Base-by-base conservation (phyloP, 92 coral and sea anemone genomes). In the Porites rus region DNA sequence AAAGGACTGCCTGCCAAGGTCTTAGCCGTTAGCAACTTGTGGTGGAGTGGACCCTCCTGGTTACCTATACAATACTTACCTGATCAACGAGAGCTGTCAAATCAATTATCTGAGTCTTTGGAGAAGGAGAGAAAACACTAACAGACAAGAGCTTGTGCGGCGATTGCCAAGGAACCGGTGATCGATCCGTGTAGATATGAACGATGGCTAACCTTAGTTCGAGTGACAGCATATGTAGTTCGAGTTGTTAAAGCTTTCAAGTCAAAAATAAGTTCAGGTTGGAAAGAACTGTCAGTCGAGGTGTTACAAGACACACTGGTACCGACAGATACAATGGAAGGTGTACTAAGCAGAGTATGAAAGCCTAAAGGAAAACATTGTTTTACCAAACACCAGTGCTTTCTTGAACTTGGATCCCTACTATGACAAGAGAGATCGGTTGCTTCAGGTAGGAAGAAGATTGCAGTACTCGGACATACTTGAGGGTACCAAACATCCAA, bases 271-370 rank as follows among this genome's bases (percentile, higher is more conserved):
- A 51, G 74, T 28, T 52, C 53, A 51, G 74, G 72, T 13, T 43
- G 75, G 65, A 58, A 86, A 18, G 51, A 64, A 17, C 63, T 72
- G 68, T 74, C 81, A 80, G 52, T 61, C 8, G 75, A 80, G 71
- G 72, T 75, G 70, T 16, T 74, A 50, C 53, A 65, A 20, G 21
- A 54, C 63, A 75, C 82, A 28, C 16, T 12, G 61, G 77, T 63
- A 63, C 56, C 56, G 76, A 56, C 54, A 43, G 76, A 22, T 90
- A 51, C 86, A 85, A 51, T 52, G 67, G 67, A 74, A 79, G 54
- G 72, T 38, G 20, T 90, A 79, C 82, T 20, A 54, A 10, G 90
- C 74, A 73, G 93, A 90, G 75, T 80, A 51, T 76, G 60, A 25
- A 11, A 10, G 56, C 7, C 71, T 85, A 22, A 18, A 61, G 58